These are phyloP conservation scores for Crossaster papposus DNA, from an alignment of 53 echinoderm and acorn worm genomes.

Conservation along the genomic window DNA sequence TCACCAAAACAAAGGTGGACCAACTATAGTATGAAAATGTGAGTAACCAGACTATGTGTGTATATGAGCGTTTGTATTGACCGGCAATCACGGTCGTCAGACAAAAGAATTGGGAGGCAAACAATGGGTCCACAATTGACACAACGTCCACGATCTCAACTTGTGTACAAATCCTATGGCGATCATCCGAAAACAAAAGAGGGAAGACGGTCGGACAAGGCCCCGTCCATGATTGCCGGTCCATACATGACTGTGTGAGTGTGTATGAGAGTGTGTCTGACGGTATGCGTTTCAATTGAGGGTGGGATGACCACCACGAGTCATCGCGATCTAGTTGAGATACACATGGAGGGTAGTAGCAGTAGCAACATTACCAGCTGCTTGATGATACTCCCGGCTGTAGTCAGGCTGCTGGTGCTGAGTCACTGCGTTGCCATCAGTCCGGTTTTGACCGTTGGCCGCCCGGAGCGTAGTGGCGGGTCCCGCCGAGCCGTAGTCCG, in stretches of 20 bases:
- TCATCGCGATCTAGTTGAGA: slow-evolving; percentile 24
- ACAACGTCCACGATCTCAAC: too few species aligned
- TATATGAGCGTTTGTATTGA: too few species aligned
- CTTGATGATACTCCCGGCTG: slow-evolving; percentile 78
- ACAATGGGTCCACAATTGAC: not conserved
- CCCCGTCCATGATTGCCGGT: too few species aligned
- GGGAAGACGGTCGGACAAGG: too few species aligned
- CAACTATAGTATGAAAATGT: too few species aligned
- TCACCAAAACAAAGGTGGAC: too few species aligned
- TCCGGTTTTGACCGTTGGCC: slow-evolving; percentile 65
- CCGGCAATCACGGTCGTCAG: too few species aligned
- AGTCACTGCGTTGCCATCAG: slow-evolving; percentile 60
- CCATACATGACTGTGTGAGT: too few species aligned
- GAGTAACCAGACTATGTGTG: too few species aligned
- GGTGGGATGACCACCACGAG: slow-evolving; percentile 13
- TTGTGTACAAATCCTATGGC: too few species aligned
- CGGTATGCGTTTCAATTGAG: slow-evolving; percentile 8
- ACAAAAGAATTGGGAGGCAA: too few species aligned
- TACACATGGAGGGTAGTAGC: slow-evolving; percentile 3
- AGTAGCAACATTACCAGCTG: slow-evolving; percentile 54
- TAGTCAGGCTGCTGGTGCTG: slow-evolving; percentile 73
- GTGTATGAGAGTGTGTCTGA: slow-evolving; percentile 18
- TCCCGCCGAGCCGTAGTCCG: slow-evolving; percentile 90
- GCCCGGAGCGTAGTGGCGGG: slow-evolving; percentile 70
- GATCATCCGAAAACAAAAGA: too few species aligned